phyloP scores from a whole-genome alignment of 2,888 invertebrate genomes.

The Lithophane ornitopus region DNA sequence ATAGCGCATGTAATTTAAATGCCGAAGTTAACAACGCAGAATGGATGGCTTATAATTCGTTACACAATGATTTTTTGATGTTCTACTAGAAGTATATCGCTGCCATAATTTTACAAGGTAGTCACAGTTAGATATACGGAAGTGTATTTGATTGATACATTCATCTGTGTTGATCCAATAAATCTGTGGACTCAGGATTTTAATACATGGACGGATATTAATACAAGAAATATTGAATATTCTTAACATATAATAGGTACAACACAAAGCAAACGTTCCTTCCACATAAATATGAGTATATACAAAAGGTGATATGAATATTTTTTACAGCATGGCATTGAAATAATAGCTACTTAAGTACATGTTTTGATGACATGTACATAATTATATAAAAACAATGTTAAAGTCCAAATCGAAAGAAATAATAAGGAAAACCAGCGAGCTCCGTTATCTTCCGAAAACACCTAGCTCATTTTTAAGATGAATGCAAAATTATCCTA shows the following conservation, averaged over 20 bases:
- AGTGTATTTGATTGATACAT: too few relatives aligned
- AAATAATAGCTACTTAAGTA: slow-evolving; percentile 11
- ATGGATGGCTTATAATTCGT: slow-evolving; percentile 3
- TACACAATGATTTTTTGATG: neutral
- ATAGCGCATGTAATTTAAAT: slow-evolving; percentile 33
- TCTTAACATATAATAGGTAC: too few relatives aligned
- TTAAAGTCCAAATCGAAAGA: slow-evolving; percentile 7
- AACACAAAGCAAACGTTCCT: slow-evolving; percentile 6
- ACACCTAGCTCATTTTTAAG: neutral
- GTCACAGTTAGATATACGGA: too few relatives aligned
- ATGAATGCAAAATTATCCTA: neutral
- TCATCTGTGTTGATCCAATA: too few relatives aligned
- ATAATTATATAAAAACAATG: slow-evolving; percentile 26
- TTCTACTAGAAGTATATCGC: neutral
- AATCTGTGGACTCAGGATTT: neutral
- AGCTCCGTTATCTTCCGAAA: neutral
- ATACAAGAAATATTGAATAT: slow-evolving; percentile 3
- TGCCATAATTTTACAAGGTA: neutral
- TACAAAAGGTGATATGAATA: slow-evolving; percentile 16
- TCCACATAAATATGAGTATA: neutral
- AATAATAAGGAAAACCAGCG: neutral
- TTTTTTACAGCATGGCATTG: slow-evolving; percentile 37
- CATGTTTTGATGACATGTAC: slow-evolving; percentile 10
- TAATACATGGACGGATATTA: neutral
- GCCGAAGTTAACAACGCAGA: slow-evolving; percentile 13